Percentiles rank a stretch among this genome's conserved stretches.
phyloP scores from a whole-genome alignment of 2,888 invertebrate species.

The Hipparchia sbordonii region DNA sequence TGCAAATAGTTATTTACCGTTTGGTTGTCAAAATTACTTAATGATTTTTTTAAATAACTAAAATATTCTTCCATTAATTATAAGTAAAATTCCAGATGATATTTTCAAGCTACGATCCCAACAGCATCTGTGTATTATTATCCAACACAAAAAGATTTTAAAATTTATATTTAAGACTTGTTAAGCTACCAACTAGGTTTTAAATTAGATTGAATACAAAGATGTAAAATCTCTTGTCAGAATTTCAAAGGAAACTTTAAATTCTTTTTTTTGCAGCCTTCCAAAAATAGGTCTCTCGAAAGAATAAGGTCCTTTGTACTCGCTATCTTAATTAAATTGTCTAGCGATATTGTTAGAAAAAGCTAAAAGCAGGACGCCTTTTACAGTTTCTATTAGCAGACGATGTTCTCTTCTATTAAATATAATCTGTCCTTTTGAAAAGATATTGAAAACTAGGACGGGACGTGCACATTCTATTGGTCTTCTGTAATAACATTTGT shows the following conservation, averaged over 20 bases:
- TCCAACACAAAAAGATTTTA: too few species aligned
- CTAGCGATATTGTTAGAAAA: not conserved
- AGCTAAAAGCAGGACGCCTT: not conserved
- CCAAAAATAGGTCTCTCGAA: not conserved
- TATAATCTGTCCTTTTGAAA: slow-evolving; percentile 5
- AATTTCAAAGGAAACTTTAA: not conserved
- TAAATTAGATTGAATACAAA: slow-evolving; percentile 1
- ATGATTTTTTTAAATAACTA: not conserved
- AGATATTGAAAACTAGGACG: not conserved
- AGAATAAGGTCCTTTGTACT: not conserved
- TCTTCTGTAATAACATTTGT: not conserved
- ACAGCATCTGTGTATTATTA: too few species aligned
- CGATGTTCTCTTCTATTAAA: not conserved
- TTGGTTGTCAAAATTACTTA: not conserved
- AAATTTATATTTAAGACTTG: not conserved
- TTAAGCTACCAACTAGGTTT: not conserved
- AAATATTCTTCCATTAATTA: not conserved
- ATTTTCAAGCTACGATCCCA: too few species aligned
- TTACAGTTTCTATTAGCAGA: not conserved
- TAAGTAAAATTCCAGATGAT: not conserved
- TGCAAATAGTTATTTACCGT: not conserved
- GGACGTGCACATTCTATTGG: not conserved
- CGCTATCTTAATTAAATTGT: not conserved
- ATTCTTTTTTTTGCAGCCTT: not conserved
- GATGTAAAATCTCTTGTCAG: not conserved